These are phyloP conservation scores for Emberiza fucata DNA, from an alignment of 2,113 vertebrate genomes.

Conservation along the genomic window DNA sequence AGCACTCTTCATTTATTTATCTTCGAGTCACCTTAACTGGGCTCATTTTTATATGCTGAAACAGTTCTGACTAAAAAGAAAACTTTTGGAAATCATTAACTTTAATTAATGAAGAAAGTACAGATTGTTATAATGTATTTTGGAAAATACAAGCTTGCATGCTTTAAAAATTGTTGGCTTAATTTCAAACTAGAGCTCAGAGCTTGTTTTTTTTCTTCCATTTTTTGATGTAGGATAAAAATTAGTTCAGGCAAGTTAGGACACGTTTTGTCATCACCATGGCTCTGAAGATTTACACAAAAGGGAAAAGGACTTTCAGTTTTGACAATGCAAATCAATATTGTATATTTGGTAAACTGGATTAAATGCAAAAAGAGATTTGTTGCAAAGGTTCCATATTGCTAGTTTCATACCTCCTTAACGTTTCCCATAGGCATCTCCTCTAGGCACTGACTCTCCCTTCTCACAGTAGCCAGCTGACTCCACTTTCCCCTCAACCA, in stretches of 20 bases:
- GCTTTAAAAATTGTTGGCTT: constrained; percentile 18
- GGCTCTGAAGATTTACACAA: background rate
- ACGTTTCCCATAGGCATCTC: too few species aligned
- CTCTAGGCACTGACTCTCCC: too few species aligned
- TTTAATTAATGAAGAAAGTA: constrained; percentile 34
- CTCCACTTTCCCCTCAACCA: too few species aligned
- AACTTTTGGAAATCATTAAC: constrained; percentile 44
- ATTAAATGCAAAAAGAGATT: background rate
- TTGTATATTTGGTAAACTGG: background rate
- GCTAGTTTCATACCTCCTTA: too few species aligned
- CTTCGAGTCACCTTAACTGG: background rate
- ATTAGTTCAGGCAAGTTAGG: background rate
- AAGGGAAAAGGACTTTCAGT: background rate
- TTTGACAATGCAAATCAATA: background rate
- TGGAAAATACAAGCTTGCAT: constrained; percentile 30
- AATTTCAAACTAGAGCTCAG: background rate
- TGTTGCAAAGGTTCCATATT: too few species aligned
- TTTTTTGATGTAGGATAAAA: background rate
- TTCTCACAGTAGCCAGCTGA: too few species aligned
- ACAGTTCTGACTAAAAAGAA: background rate
- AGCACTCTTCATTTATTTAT: background rate
- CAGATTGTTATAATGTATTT: background rate
- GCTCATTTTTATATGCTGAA: background rate
- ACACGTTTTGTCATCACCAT: background rate
- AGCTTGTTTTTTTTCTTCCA: background rate